Conservation (phyloP, 2,797 vertebrate species). For the Lerista edwardsae region DNA sequence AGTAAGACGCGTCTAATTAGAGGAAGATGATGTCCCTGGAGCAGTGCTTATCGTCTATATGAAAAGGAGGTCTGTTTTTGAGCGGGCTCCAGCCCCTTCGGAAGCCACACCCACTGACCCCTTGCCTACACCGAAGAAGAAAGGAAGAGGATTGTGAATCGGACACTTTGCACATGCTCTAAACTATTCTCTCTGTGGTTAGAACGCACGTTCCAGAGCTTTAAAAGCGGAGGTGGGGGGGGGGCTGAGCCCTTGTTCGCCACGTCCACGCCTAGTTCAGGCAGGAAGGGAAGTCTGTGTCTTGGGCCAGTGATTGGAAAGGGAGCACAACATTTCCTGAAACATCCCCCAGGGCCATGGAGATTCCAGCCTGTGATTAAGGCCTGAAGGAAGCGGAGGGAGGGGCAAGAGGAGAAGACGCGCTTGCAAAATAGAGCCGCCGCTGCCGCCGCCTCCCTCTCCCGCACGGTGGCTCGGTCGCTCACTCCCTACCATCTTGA, state of each 20-base stretch:
- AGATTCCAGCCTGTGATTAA: neutral
- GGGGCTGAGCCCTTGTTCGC: neutral
- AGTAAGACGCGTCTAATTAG: neutral
- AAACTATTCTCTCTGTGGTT: neutral
- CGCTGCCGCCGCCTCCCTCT: neutral
- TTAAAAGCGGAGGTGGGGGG: accelerated
- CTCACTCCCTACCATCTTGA: slow-evolving; percentile 25
- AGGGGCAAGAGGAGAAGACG: neutral
- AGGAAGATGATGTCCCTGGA: neutral
- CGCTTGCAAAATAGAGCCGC: neutral
- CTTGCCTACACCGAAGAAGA: neutral
- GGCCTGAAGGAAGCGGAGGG: neutral
- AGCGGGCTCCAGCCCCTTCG: no score
- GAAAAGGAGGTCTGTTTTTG: neutral
- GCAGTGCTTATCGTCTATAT: no score
- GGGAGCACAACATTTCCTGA: neutral
- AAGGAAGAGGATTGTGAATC: no score
- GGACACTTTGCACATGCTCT: neutral
- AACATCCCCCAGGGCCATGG: neutral
- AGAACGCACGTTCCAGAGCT: neutral
- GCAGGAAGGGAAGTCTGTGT: neutral
- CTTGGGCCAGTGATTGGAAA: neutral
- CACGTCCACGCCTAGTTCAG: no score
- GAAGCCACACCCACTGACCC: no score
- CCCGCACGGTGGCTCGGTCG: neutral